These are phyloP conservation scores for Mylabris sibirica DNA, from an alignment of 2,888 invertebrate genomes.

Conservation along the genomic window DNA sequence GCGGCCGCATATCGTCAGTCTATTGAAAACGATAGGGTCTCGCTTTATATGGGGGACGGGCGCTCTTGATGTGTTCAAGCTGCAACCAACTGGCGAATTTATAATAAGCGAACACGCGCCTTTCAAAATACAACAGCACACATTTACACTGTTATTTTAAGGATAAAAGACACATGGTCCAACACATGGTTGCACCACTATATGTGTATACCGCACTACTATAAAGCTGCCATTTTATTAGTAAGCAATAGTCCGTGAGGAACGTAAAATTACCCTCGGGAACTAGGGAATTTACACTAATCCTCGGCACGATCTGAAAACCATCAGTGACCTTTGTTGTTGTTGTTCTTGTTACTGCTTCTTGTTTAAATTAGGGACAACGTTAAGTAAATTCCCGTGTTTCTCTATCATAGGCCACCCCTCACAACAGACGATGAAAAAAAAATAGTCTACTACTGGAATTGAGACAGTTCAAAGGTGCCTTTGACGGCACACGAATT, in stretches of 20 bases:
- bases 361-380: constrained; percentile 38
- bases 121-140: constrained; percentile 38
- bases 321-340: constrained; percentile 44
- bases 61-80: constrained; percentile 28
- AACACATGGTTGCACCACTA: constrained; percentile 40
- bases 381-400: constrained; percentile 31
- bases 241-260: constrained; percentile 45
- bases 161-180: constrained; percentile 39
- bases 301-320: constrained; percentile 38
- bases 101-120: constrained; percentile 35
- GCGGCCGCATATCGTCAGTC: neutral
- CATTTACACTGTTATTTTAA: constrained; percentile 50
- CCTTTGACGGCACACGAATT: constrained; percentile 42
- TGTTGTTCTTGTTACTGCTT: constrained; percentile 15
- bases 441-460: constrained; percentile 3
- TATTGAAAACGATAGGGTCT: constrained; percentile 32
- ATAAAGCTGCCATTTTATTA: constrained; percentile 43
- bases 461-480: constrained; percentile 38
- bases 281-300: constrained; percentile 39
- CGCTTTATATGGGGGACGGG: constrained; percentile 7
- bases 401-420: constrained; percentile 11
- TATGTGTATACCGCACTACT: constrained; percentile 31
- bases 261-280: constrained; percentile 41
- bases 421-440: neutral
- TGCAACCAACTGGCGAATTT: constrained; percentile 41